Base-by-base conservation (phyloP, 2,113 vertebrate species). In the Channa maculata region DNA sequence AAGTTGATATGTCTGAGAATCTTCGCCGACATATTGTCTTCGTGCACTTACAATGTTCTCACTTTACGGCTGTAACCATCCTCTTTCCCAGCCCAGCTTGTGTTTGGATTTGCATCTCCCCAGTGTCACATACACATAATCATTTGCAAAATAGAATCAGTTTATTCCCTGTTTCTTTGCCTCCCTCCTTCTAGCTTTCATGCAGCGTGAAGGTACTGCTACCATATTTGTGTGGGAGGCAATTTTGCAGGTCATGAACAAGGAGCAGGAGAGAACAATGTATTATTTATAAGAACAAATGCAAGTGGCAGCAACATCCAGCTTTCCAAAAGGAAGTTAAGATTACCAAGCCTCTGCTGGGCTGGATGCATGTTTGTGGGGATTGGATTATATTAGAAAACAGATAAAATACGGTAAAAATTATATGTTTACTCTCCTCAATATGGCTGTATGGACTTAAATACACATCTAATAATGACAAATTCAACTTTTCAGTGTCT, bases 261-360 rank as follows among this genome's bases (percentile, higher is more conserved):
- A 84, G 77, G 64, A 74, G 60, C 65, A 44, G 41, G 34, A 51
- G 53, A 73, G 64, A 74, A 66, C 45, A 57, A 77, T 75, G 69
- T 66, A 81, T 77, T 85, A 77, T 85, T 81, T 71, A 81, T 85
- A 58, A 70, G 74, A 77, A 66, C 54, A 80, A 77, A 85, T 55
- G 44, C 59, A 61, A 80, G 73, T 68, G 73, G 59, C 59, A 41
- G 58, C 68, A 49, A 36, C 48, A 70, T 70, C 41, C 7, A 14
- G 37, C 38, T 63, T 33, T 66, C 45, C 61, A 70, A 55, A 37
- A 9, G 50, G 43, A 69, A 43, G 65, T 55, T 51, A 51, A 58
- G 52, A 70, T 60, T 52, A 37, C 34, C 11, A 33, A 51, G 39
- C 6, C 39, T 65, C 53, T 48, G 41, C 60, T 3, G 12, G 67